These are phyloP conservation scores for Enteromius fasciolatus DNA, from an alignment of 2,797 vertebrate species.

Conservation along the genomic window DNA sequence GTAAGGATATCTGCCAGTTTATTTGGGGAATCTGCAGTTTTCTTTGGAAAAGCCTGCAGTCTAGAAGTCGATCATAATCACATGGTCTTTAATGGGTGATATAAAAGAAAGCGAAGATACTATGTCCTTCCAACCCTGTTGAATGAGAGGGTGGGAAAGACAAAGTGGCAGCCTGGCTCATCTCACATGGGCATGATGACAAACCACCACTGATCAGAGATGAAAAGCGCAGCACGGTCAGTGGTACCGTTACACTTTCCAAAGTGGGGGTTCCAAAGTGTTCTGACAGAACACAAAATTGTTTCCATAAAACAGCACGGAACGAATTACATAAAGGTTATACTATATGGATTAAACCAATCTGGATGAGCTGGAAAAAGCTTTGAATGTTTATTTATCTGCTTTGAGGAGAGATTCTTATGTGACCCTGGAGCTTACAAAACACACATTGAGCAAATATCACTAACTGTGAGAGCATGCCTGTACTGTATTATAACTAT, in stretches of 20 bases:
- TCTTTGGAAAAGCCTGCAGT: not conserved
- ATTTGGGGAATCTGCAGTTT: constrained; percentile 4
- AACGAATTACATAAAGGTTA: constrained; percentile 37
- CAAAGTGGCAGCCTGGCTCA: constrained; percentile 7
- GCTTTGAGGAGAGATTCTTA: constrained; percentile 7
- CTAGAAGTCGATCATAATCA: not conserved
- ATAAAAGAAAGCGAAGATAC: constrained; percentile 21
- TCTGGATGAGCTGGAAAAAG: constrained; percentile 39
- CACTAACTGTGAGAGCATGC: not conserved
- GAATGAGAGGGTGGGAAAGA: constrained; percentile 7
- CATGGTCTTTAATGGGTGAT: constrained; percentile 7
- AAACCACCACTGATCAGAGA: constrained; percentile 35
- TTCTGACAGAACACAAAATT: constrained; percentile 36
- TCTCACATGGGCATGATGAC: constrained; percentile 29
- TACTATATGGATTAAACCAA: constrained; percentile 33
- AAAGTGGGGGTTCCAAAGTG: constrained; percentile 24
- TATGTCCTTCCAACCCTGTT: constrained; percentile 4
- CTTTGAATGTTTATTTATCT: constrained; percentile 42
- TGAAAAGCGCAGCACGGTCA: constrained; percentile 44
- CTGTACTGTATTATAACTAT: constrained; percentile 13
- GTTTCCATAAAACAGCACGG: constrained; percentile 50
- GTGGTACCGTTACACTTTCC: constrained; percentile 26
- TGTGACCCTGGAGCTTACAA: constrained; percentile 16
- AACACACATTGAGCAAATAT: constrained; percentile 12
- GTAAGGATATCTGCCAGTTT: constrained; percentile 9